These are phyloP conservation scores for Cebus imitator DNA, from an alignment of 2,113 vertebrate genomes.

Conservation along the genomic window DNA sequence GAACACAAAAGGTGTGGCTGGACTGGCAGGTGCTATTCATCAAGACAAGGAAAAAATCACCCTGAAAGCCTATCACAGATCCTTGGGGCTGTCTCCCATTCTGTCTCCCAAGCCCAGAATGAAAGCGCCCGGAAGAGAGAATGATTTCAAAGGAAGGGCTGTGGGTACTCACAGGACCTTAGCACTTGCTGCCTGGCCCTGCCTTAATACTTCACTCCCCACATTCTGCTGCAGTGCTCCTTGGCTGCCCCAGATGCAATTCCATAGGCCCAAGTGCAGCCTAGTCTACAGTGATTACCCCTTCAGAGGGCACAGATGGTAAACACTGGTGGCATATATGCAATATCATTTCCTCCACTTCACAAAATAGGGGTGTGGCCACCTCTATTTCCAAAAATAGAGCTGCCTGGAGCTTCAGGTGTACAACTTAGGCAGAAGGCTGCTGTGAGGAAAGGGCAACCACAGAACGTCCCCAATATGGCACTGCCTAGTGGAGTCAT, in stretches of 20 bases:
- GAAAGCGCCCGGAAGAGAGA: not conserved
- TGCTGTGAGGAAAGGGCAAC: not conserved
- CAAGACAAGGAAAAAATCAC: not conserved
- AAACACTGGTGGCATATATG: not conserved
- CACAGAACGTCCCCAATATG: not conserved
- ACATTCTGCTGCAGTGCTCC: not conserved
- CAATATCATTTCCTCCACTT: not conserved
- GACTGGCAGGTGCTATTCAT: not conserved
- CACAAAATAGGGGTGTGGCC: not conserved
- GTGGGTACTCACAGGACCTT: not conserved
- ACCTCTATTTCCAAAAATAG: not conserved
- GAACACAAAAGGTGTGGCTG: not conserved
- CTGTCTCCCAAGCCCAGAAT: not conserved
- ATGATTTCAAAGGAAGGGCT: not conserved
- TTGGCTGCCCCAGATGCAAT: not conserved
- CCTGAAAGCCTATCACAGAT: not conserved
- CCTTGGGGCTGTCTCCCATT: not conserved
- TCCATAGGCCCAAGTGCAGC: not conserved
- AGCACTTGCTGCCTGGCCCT: not conserved
- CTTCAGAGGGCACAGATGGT: not conserved
- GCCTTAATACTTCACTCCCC: not conserved
- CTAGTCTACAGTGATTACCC: not conserved
- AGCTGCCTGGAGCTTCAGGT: not conserved
- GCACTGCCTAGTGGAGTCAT: not conserved
- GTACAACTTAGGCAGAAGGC: not conserved